phyloP scores from a whole-genome alignment of 2,888 invertebrate species.

The Maniola hyperantus region DNA sequence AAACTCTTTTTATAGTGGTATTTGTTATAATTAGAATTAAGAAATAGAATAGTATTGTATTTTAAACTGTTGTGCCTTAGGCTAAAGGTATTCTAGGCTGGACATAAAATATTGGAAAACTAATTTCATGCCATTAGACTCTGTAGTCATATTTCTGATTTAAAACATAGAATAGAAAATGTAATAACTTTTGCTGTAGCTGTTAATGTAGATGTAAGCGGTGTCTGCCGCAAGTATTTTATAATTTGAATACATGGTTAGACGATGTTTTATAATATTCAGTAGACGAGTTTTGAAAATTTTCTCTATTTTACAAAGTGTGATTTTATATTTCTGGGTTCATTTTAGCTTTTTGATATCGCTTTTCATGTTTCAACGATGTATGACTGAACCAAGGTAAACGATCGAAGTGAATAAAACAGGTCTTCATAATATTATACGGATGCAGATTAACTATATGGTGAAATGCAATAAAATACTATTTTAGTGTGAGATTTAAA shows the following conservation, averaged over 20 bases:
- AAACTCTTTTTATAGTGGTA: conserved; percentile 72
- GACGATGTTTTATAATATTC: conserved; percentile 48
- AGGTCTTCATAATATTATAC: neutral
- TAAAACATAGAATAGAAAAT: conserved; percentile 61
- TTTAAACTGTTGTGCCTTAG: conserved; percentile 63
- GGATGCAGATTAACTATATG: neutral
- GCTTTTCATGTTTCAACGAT: conserved; percentile 71
- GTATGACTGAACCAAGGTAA: conserved; percentile 72
- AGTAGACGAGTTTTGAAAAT: conserved; percentile 55
- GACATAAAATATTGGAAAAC: conserved; percentile 34
- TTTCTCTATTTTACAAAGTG: conserved; percentile 44
- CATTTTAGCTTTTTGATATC: conserved; percentile 70
- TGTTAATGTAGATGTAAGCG: conserved; percentile 62
- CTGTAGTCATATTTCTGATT: conserved; percentile 40
- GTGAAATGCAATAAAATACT: conserved; percentile 12
- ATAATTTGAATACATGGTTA: conserved; percentile 46
- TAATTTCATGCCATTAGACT: conserved; percentile 37
- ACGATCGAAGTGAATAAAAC: neutral
- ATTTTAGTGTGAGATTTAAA: conserved; percentile 29
- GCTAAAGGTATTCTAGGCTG: conserved; percentile 50
- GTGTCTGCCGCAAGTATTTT: conserved; percentile 56
- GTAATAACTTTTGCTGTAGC: conserved; percentile 60
- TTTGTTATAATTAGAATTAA: conserved; percentile 66
- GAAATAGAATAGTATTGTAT: conserved; percentile 61
- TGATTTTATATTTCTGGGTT: conserved; percentile 56